phyloP scores from a whole-genome alignment of 2,888 invertebrate genomes.

The Furcula furcula region DNA sequence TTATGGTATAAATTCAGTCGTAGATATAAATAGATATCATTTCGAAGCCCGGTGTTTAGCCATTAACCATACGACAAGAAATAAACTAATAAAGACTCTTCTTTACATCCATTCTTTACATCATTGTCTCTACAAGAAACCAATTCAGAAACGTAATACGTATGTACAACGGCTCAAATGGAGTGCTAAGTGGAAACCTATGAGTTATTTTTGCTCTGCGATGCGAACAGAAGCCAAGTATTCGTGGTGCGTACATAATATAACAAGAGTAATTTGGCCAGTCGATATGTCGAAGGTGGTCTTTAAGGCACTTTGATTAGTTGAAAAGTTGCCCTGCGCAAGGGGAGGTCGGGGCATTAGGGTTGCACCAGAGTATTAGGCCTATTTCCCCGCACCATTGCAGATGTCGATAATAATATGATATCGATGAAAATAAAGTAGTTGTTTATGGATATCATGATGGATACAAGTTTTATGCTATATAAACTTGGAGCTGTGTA shows the following conservation, averaged over 20 bases:
- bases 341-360: slow-evolving; percentile 25
- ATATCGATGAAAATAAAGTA: slow-evolving; percentile 19
- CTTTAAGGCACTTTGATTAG: slow-evolving; percentile 72
- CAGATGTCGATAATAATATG: slow-evolving; percentile 1
- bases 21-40: no score
- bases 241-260: slow-evolving; percentile 23
- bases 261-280: slow-evolving; percentile 50
- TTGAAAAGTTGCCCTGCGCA: slow-evolving; percentile 47
- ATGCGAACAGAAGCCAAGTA: slow-evolving; percentile 14
- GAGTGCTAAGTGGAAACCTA: no score
- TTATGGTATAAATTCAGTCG: no score
- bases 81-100: no score
- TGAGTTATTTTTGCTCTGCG: slow-evolving; percentile 9
- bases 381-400: slow-evolving; percentile 23
- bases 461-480: slow-evolving; percentile 1
- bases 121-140: no score
- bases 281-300: slow-evolving; percentile 61
- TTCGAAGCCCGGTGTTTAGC: no score
- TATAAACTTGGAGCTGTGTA: no score
- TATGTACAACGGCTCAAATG: no score
- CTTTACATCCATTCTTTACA: no score
- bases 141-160: no score
- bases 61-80: no score
- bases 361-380: slow-evolving; percentile 9
- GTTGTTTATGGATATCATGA: slow-evolving; percentile 5